Evolutionary conservation across 53 echinoderm and acorn worm genomes (phyloP).

Genomic region (Zoroaster sp.): DNA sequence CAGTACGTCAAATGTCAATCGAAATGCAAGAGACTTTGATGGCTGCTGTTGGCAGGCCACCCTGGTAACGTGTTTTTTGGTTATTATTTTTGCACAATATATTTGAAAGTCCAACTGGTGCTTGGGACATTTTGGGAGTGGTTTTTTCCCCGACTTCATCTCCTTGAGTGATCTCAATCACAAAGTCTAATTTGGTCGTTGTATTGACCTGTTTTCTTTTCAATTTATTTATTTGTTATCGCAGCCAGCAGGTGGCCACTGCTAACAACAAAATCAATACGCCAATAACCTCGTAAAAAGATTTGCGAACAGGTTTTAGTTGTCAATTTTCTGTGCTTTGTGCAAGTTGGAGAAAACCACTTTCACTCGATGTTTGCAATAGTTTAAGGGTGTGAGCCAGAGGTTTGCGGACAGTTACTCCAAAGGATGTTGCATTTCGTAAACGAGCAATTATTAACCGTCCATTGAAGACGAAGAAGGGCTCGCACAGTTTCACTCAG

Average conservation of each 20-base stretch:
- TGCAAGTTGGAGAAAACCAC: background rate
- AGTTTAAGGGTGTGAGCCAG: background rate
- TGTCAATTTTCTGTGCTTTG: background rate
- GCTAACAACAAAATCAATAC: background rate
- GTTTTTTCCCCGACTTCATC: background rate
- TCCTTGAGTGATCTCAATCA: background rate
- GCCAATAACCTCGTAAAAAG: background rate
- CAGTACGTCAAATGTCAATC: background rate
- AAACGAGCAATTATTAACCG: background rate
- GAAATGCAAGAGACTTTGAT: background rate
- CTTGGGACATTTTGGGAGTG: constrained; percentile 35
- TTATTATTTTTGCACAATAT: background rate
- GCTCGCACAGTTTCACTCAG: constrained; percentile 7
- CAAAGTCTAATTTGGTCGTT: background rate
- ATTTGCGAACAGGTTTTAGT: background rate
- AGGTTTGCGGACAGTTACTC: background rate
- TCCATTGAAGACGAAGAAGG: background rate
- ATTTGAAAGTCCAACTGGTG: background rate
- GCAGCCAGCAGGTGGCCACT: background rate
- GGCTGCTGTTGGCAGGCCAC: constrained; percentile 53
- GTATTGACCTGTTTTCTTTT: background rate
- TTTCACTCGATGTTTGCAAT: background rate
- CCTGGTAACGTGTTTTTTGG: constrained; percentile 48
- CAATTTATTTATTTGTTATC: background rate
- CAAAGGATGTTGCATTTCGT: background rate